A percentile compares a stretch with the other conserved stretches of the same genome.
Evolutionary conservation across 2,113 vertebrate species (phyloP).

Genomic region (Columba livia): DNA sequence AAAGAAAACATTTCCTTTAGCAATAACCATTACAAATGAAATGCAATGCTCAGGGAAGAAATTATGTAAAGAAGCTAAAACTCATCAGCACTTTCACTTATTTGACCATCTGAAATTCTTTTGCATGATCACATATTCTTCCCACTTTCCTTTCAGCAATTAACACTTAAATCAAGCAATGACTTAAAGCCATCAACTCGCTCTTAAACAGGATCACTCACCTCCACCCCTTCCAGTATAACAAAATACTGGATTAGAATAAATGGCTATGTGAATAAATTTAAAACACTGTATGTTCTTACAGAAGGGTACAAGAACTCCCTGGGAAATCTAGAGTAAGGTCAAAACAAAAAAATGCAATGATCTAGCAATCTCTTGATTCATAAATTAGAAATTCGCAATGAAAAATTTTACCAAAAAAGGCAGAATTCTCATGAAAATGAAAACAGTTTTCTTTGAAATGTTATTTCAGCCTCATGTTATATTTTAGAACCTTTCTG

Average conservation of each 20-base stretch:
- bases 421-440: neutral
- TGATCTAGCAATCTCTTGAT: neutral
- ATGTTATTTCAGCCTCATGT: neutral
- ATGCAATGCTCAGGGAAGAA: conserved; percentile 3
- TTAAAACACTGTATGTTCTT: neutral
- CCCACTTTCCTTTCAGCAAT: neutral
- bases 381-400: neutral
- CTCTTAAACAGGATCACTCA: neutral
- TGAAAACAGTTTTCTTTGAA: neutral
- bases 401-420: neutral
- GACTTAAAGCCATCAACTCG: neutral
- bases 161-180: neutral
- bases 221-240: neutral
- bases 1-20: conserved; percentile 13
- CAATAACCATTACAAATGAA: conserved; percentile 34
- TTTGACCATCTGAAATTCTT: neutral
- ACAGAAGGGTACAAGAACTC: neutral
- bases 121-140: neutral
- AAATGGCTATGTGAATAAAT: neutral
- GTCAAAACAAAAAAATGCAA: neutral
- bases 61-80: conserved; percentile 37
- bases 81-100: neutral
- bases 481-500: neutral
- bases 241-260: neutral
- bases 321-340: neutral